Evolutionary conservation across 1,140 invertebrate genomes (phyloP), one percentile per base, ranked within the genome.

Genomic region (Rhagoletis zephyria): DNA sequence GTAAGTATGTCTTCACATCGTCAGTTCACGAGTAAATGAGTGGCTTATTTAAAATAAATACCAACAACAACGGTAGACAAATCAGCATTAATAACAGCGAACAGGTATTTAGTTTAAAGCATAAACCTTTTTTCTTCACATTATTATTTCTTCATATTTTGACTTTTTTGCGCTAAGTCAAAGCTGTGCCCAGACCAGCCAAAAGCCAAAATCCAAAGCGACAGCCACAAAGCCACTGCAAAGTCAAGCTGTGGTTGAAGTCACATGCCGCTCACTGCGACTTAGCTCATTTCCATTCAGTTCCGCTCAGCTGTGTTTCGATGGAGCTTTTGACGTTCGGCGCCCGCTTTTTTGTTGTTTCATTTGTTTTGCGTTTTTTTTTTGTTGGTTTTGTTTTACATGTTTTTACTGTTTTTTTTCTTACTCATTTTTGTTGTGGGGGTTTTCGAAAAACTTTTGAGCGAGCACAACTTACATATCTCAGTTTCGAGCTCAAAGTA

Each of bases 391-490:
- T 67, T 40, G 5, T 30, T 48, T 77, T 77, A 48, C 56, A 14
- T 56, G 4, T 59, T 51, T 56, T 12, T 81, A 81, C 45, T 81
- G 45, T 81, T 81, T 51, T 56, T 81, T 56, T 81, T 51, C 5
- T 81, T 42, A 16, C 42, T 19, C 64, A 81, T 81, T 51, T 59
- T 81, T 81, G 74, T 81, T 59, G 74, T 81, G 74, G 74, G 74
- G 74, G 74, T 81, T 81, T 81, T 81, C 56, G 48, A 48, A 81
- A 81, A 81, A 81, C 74, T 81, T 81, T 81, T 81, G 74, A 42
- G 74, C 74, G 74, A 30, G 30, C 48, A 56, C 16, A 81, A 81
- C 74, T 74, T 74, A 63, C 61, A 16, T 63, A 81, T 48, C 74
- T 81, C 40, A 81, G 74, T 81, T 81, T 81, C 4, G 48, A 81